Evolutionary conservation across 1,140 invertebrate genomes (phyloP).

Genomic region (Aphaenogaster floridana): DNA sequence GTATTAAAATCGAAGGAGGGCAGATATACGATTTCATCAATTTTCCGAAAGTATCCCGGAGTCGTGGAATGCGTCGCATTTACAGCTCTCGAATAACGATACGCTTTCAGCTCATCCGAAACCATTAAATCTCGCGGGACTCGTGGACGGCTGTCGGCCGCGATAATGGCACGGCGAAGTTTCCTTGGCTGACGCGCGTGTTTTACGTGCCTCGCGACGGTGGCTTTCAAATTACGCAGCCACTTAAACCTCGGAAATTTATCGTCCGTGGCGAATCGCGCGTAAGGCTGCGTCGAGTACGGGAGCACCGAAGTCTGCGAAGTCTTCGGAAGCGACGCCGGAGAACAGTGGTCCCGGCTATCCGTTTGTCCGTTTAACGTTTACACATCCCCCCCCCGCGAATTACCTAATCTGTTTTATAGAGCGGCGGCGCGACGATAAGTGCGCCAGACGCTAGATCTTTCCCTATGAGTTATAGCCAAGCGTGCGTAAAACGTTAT

Average conservation of each 20-base stretch:
- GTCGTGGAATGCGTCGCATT: not conserved
- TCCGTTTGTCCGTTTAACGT: conserved; percentile 71
- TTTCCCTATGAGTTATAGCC: conserved; percentile 76
- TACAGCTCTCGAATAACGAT: conserved; percentile 4
- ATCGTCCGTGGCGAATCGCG: conserved; percentile 64
- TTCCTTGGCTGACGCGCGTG: conserved; percentile 35
- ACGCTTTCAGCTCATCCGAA: not conserved
- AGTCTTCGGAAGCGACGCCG: not conserved
- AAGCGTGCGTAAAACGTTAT: conserved; percentile 82
- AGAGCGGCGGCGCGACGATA: conserved; percentile 69
- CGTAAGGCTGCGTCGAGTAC: conserved; percentile 5
- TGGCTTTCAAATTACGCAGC: conserved; percentile 69
- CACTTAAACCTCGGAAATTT: conserved; percentile 74
- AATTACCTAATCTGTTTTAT: conserved; percentile 79
- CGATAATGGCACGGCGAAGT: conserved; percentile 30
- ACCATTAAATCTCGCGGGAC: conserved; percentile 15
- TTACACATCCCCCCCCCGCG: conserved; percentile 61
- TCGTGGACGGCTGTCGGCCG: not conserved
- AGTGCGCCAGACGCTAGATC: conserved; percentile 69
- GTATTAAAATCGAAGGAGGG: conserved; percentile 30
- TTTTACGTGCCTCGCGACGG: conserved; percentile 44
- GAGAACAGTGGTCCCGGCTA: not conserved
- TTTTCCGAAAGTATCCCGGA: conserved; percentile 12
- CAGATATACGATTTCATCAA: conserved; percentile 30
- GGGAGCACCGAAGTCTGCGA: not conserved